Evolutionary conservation across 2,797 vertebrate species (phyloP), one percentile per base, ranked within the genome.

Genomic region (Enteromius argenteus): DNA sequence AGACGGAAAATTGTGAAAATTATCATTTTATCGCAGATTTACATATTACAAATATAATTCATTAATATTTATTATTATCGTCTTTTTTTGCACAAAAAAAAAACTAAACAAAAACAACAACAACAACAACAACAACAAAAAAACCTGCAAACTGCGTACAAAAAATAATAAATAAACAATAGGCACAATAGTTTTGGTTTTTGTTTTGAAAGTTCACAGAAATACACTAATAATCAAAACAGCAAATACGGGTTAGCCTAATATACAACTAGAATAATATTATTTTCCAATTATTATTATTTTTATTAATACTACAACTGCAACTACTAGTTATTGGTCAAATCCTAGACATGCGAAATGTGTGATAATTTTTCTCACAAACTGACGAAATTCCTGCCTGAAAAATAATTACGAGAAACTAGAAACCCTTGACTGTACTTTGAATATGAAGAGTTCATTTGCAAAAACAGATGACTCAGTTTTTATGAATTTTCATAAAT

Each of bases 341-440:
- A 30, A 30, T 46, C 42, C 23, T 42, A 72, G 23, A 4, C 7
- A 27, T 44, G 8, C 9, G 27, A 72, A 8, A 14, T 46, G 1
- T 15, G 27, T 1, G 62, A 85, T 87, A 76, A 78, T 73, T 74
- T 79, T 87, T 56, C 75, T 87, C 87, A 56, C 66, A 51, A 44
- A 23, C 44, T 73, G 68, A 80, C 64, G 32, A 87, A 87, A 88
- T 88, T 81, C 64, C 19, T 53, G 14, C 11, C 56, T 60, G 10
- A 60, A 42, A 32, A 64, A 62, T 39, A 68, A 51, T 19, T 21
- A 62, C 9, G n/a, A 23, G 1, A 56, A 75, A 39, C 14, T 4
- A 27, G 27, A 27, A 27, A 27, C 27, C 27, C 7, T 21, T 73
- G 44, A 32, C 4, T 73, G 4, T 32, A 27, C 7, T 51, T 27